phyloP scores from a whole-genome alignment of 92 coral and sea anemone genomes.

The Heliopora coerulea region DNA sequence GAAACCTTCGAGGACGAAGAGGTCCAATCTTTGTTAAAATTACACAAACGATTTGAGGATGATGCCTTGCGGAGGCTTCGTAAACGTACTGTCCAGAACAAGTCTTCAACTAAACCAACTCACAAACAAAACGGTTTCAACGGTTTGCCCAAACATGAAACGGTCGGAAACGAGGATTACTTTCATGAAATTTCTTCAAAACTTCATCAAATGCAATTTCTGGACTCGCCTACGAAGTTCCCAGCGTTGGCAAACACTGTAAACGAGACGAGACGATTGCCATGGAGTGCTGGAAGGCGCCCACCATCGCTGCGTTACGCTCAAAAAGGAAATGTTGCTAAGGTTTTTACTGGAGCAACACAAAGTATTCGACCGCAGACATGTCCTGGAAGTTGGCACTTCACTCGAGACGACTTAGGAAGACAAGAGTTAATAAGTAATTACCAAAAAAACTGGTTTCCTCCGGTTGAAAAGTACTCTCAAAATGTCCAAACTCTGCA shows the following conservation, averaged over 20 bases:
- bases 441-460: no score
- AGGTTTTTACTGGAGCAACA: background rate
- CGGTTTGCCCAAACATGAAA: background rate
- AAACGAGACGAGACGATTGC: background rate
- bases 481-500: background rate
- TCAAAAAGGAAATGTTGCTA: background rate
- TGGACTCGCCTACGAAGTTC: background rate
- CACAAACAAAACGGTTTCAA: background rate
- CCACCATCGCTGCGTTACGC: background rate
- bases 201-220: background rate
- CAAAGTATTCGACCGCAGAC: background rate
- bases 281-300: background rate
- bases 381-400: background rate
- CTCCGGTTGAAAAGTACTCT: background rate
- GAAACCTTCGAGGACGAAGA: slow-evolving; percentile 22
- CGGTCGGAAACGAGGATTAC: slow-evolving; percentile 1
- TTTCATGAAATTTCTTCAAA: slow-evolving; percentile 27
- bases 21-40: slow-evolving; percentile 52
- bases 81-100: slow-evolving; percentile 61
- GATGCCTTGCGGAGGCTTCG: slow-evolving; percentile 60
- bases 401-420: background rate
- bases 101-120: background rate
- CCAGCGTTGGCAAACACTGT: slow-evolving; percentile 5
- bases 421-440: background rate
- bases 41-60: slow-evolving; percentile 79